Evolutionary conservation across 2,113 vertebrate species (phyloP), one percentile per base, ranked within the genome.

Genomic region (Plestiodon gilberti): DNA sequence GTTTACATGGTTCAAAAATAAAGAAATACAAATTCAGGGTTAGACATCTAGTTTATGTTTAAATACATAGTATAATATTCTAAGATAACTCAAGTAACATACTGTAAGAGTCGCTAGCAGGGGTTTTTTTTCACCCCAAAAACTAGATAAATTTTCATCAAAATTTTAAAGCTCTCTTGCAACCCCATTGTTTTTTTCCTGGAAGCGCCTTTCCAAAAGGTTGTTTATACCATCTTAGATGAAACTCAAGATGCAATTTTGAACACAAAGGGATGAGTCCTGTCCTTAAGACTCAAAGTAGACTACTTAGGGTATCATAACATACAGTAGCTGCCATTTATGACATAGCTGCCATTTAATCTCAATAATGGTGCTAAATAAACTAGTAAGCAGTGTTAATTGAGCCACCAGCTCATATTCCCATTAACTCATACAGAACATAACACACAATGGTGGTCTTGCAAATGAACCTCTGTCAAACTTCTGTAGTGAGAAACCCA

Each of bases 401-500:
- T 38, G 57, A n/a, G 30, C 52, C 30, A 62, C n/a, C 43, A 6
- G 25, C 23, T 48, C 79, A 67, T 59, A 59, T 40, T 59, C 13
- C 52, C 33, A 38, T 59, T 73, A 10, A 0, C 0, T n/a, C 74
- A 35, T 0, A 0, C 0, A 1, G 43, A 62, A 73, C 70, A n/a
- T 20, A 75, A 40, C 3, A 62, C 18, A 35, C 65, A 52, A 22
- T 0, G 4, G 83, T 69, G 73, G 43, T 82, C 33, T 35, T 13
- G 2, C 33, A 33, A 55, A 30, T 20, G 1, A 8, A 28, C 2
- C 0, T 0, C 59, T 80, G 33, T 61, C 40, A 74, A 61, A 22
- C 70, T 18, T 55, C 9, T 83, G 28, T 67, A 87, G 70, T 71
- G 30, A 61, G 69, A 57, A 84, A 33, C 6, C 13, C 40, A 57